Evolutionary conservation across 64 coral and sea anemone species (phyloP).

Genomic region (Stylophora pistillata): DNA sequence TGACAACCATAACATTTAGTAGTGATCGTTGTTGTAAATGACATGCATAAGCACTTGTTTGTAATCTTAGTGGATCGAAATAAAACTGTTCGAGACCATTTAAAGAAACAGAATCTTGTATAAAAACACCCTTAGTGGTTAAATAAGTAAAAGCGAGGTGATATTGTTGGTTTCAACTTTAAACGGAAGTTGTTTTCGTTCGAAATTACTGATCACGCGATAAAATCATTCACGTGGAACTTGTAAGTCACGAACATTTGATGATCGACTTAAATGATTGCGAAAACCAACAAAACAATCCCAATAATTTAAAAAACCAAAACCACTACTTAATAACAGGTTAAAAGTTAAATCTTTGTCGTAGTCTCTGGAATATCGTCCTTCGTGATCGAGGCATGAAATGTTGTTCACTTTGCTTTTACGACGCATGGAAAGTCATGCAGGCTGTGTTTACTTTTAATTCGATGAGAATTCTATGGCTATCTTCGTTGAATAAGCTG

Average conservation of each 20-base stretch:
- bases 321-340: neutral
- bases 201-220: slow-evolving; percentile 37
- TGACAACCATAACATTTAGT: neutral
- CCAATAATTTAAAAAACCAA: neutral
- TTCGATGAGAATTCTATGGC: slow-evolving; percentile 5
- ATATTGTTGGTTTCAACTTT: slow-evolving; percentile 24
- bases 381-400: too few relatives aligned
- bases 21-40: neutral
- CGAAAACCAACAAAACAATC: neutral
- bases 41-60: slow-evolving; percentile 11
- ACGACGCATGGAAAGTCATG: neutral
- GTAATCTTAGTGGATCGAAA: slow-evolving; percentile 16
- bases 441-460: slow-evolving; percentile 2
- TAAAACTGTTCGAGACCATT: slow-evolving; percentile 9
- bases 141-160: slow-evolving; percentile 14
- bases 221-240: slow-evolving; percentile 13
- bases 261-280: neutral
- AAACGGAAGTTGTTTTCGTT: slow-evolving; percentile 7
- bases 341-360: neutral
- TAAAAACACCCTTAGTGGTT: slow-evolving; percentile 27
- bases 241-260: slow-evolving; percentile 27
- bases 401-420: neutral
- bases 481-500: neutral
- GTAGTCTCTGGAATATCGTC: neutral
- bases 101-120: slow-evolving; percentile 19